A percentile compares a stretch with the other conserved stretches of the same genome.
These are phyloP conservation scores for Macrosoma leucophasiata DNA, from an alignment of 2,888 invertebrate species.

Conservation along the genomic window DNA sequence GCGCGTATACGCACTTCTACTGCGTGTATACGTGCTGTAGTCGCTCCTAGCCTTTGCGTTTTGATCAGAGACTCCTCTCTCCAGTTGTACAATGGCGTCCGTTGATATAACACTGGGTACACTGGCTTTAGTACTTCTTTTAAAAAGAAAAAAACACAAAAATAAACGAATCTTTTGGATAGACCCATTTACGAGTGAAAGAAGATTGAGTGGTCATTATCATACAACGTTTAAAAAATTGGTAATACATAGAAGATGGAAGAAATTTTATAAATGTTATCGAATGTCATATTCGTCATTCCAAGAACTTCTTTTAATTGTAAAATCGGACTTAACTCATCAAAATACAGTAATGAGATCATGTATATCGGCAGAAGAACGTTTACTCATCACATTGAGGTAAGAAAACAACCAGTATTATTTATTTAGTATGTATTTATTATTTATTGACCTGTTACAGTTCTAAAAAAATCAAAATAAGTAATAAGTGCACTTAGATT, in stretches of 20 bases:
- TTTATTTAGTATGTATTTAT: constrained; percentile 8
- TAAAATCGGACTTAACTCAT: constrained; percentile 17
- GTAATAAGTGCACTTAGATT: constrained; percentile 16
- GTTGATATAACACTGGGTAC: constrained; percentile 13
- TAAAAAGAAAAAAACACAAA: constrained; percentile 20
- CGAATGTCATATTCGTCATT: constrained; percentile 18
- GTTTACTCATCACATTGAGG: constrained; percentile 14
- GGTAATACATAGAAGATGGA: constrained; percentile 17
- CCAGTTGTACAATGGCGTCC: constrained; percentile 16
- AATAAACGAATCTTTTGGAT: constrained; percentile 14
- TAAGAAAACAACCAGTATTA: constrained; percentile 13
- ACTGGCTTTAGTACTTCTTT: constrained; percentile 17
- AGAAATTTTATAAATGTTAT: constrained; percentile 16
- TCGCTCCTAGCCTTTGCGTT: constrained; percentile 6
- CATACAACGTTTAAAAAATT: constrained; percentile 21
- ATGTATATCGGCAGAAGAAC: constrained; percentile 16
- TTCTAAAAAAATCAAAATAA: constrained; percentile 2
- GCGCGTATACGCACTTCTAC: no score
- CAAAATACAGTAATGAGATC: constrained; percentile 16
- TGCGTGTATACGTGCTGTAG: constrained; percentile 3
- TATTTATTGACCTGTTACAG: no score
- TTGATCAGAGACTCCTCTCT: no score
- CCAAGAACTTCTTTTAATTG: constrained; percentile 16
- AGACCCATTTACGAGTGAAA: constrained; percentile 19
- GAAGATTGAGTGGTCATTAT: constrained; percentile 17